phyloP scores from a whole-genome alignment of 1,140 invertebrate species.

The Bombus balteatus region DNA sequence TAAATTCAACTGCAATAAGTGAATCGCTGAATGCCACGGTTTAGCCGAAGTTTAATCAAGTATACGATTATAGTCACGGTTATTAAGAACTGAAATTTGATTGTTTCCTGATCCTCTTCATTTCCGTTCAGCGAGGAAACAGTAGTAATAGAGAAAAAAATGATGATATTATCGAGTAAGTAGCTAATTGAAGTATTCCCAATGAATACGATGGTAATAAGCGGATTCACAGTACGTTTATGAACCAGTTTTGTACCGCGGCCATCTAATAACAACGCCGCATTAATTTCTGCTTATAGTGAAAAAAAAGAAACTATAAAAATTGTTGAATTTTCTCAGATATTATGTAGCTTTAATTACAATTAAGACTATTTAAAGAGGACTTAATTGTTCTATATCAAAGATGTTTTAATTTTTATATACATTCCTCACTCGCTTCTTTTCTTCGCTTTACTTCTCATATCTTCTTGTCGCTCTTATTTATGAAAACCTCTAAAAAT shows the following conservation, averaged over 20 bases:
- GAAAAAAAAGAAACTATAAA: background rate
- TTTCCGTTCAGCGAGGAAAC: background rate
- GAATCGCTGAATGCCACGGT: background rate
- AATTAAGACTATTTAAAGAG: background rate
- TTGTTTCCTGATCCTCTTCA: background rate
- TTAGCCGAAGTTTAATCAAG: no score
- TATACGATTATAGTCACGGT: background rate
- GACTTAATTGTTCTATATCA: background rate
- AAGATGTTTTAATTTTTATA: no score
- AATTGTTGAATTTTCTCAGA: background rate
- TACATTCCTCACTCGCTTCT: no score
- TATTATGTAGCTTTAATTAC: no score
- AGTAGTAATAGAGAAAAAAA: constrained; percentile 1
- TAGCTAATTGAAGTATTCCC: constrained; percentile 5
- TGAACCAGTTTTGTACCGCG: background rate
- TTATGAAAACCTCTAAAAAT: background rate
- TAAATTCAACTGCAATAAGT: background rate
- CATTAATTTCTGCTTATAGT: background rate
- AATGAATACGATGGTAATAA: constrained; percentile 14
- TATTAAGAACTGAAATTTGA: constrained; percentile 2
- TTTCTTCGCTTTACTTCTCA: no score
- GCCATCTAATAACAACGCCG: background rate
- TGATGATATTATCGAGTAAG: constrained; percentile 21
- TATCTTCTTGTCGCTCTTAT: background rate
- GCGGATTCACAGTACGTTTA: constrained; percentile 3